Evolutionary conservation across 2,888 invertebrate species (phyloP).

Genomic region (Agrotis ipsilon): DNA sequence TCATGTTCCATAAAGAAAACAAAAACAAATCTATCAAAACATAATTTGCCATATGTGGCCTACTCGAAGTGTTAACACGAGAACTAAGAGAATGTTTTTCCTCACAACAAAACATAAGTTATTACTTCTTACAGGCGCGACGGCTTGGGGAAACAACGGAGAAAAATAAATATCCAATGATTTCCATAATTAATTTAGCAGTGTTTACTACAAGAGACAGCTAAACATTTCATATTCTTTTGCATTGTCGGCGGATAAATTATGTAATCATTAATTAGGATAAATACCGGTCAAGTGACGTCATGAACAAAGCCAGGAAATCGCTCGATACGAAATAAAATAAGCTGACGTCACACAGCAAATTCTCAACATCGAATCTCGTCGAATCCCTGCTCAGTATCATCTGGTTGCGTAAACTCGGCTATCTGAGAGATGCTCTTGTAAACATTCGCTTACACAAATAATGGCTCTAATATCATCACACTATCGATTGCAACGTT

Average conservation of each 20-base stretch:
- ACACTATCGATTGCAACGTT: conserved; percentile 42
- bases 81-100: conserved; percentile 10
- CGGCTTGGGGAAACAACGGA: background rate
- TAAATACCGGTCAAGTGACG: conserved; percentile 22
- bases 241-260: conserved; percentile 11
- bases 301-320: conserved; percentile 36
- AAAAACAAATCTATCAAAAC: conserved; percentile 28
- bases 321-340: conserved; percentile 31
- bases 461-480: conserved; percentile 64
- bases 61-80: conserved; percentile 15
- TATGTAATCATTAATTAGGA: conserved; percentile 16
- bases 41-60: conserved; percentile 36
- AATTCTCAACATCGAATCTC: conserved; percentile 52
- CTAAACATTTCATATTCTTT: background rate
- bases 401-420: conserved; percentile 65
- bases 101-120: conserved; percentile 20
- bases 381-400: conserved; percentile 65
- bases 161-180: background rate
- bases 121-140: background rate
- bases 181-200: background rate
- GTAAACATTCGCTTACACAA: conserved; percentile 66
- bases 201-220: background rate
- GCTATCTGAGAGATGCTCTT: conserved; percentile 58
- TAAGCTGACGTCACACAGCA: conserved; percentile 50
- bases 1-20: background rate